Base-by-base conservation (phyloP, 2,888 invertebrate species). In the Amiota mariae region DNA sequence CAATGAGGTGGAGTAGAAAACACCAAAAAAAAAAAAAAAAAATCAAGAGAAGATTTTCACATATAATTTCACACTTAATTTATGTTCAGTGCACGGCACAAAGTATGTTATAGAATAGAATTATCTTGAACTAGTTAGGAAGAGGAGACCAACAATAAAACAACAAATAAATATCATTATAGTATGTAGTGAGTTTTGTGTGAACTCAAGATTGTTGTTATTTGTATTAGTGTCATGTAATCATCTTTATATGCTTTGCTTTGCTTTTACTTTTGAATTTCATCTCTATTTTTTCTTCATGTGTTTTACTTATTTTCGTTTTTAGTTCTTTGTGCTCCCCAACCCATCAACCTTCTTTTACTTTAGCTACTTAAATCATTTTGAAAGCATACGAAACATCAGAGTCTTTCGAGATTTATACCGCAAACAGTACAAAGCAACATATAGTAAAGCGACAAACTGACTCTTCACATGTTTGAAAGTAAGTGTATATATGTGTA, bases 341-440 rank as follows among this genome's bases (percentile, higher is more conserved):
- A 8, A 2, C 36, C 4, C 6, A 15, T 10, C 15, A 11, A 12
- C 59, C 20, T 3, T 24, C 18, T 10, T 20, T 59, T 20, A 20
- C 46, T 63, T 63, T 63, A 63, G 63, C 63, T 63, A 63, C 63
- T 63, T 63, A 63, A 63, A 63, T 63, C 63, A 63, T 63, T 63
- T 46, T 63, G 36, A n/a, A 46, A 46, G 13, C 46, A n/a, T 12
- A 63, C 13, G 12, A 63, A 59, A 10, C n/a, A 46, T n/a, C 63
- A 36, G 15, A 24, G 47, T n/a, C 46, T 20, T 63, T 46, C n/a
- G 46, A 63, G 47, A 63, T 47, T 63, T 63, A 63, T 63, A 10
- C 63, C 47, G 63, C 46, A 13, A 6, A 54, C 54, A 46, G 12
- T n/a, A 54, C 13, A 13, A 24, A 24, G 6, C 13, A 54, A 54